Evolutionary conservation across 2,888 invertebrate genomes (phyloP).

Genomic region (Rhagonycha fulva): DNA sequence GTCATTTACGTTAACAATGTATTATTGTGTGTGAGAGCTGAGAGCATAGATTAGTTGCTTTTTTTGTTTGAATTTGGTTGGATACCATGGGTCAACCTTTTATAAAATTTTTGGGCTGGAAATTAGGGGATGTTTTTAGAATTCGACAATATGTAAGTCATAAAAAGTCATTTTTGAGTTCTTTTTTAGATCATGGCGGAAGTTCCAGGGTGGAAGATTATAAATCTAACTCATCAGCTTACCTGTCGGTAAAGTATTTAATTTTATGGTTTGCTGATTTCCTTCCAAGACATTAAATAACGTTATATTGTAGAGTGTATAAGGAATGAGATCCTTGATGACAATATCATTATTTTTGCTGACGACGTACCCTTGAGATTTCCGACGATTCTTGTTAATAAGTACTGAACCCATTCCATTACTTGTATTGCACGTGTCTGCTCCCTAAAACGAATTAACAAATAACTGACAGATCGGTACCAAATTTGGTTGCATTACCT

Average conservation of each 20-base stretch:
- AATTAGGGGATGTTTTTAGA: too few relatives aligned
- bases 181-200: too few relatives aligned
- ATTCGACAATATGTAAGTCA: too few relatives aligned
- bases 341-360: constrained; percentile 41
- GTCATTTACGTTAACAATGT: too few relatives aligned
- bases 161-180: too few relatives aligned
- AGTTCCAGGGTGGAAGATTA: neutral
- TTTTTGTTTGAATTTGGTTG: too few relatives aligned
- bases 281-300: constrained; percentile 45
- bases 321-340: constrained; percentile 45
- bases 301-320: constrained; percentile 46
- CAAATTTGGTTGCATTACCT: constrained; percentile 4
- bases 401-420: constrained; percentile 24
- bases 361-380: constrained; percentile 47
- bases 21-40: too few relatives aligned
- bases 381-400: constrained; percentile 38
- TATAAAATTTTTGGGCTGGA: too few relatives aligned
- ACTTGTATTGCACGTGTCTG: constrained; percentile 38
- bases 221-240: constrained; percentile 9
- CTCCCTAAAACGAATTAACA: constrained; percentile 34
- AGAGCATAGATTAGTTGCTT: too few relatives aligned
- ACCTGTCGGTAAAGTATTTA: constrained; percentile 46
- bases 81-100: too few relatives aligned
- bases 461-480: neutral
- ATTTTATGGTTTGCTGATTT: constrained; percentile 33